These are phyloP conservation scores for Trimorus sp. DNA, from an alignment of 2,888 invertebrate species.

Conservation along the genomic window DNA sequence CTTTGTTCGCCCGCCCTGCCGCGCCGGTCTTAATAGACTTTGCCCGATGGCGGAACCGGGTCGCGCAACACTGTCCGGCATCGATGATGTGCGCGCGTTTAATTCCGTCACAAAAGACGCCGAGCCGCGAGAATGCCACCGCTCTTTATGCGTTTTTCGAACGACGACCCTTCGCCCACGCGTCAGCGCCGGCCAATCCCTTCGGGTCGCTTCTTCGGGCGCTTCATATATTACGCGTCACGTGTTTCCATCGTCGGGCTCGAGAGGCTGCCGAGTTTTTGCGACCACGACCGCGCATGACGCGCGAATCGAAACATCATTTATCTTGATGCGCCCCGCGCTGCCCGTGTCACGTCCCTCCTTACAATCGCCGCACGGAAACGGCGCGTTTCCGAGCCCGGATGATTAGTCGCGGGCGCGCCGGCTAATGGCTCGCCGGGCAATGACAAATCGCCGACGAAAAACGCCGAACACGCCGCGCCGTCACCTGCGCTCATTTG, in stretches of 20 bases:
- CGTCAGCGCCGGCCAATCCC: too few relatives aligned
- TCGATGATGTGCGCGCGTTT: constrained; percentile 9
- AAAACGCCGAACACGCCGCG: background rate
- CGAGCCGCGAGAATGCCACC: background rate
- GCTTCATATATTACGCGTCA: constrained; percentile 55
- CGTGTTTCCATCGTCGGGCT: constrained; percentile 45
- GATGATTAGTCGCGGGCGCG: background rate
- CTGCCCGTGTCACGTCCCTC: constrained; percentile 2
- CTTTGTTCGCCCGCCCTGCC: constrained; percentile 56
- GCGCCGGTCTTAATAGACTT: constrained; percentile 57
- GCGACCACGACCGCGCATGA: constrained; percentile 17
- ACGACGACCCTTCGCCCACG: too few relatives aligned
- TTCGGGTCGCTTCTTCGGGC: constrained; percentile 31
- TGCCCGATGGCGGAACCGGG: constrained; percentile 49
- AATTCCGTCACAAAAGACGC: background rate
- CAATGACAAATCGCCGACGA: background rate
- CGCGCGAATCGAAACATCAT: constrained; percentile 64
- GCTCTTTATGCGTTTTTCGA: too few relatives aligned
- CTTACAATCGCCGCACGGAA: constrained; percentile 15
- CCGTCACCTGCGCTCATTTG: background rate
- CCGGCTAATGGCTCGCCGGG: background rate
- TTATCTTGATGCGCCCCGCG: constrained; percentile 41
- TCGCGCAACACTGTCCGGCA: constrained; percentile 31
- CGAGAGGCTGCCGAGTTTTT: constrained; percentile 42
- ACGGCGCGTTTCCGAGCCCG: constrained; percentile 2